phyloP scores from a whole-genome alignment of 1,140 invertebrate genomes.

The Aphelenchoides besseyi region DNA sequence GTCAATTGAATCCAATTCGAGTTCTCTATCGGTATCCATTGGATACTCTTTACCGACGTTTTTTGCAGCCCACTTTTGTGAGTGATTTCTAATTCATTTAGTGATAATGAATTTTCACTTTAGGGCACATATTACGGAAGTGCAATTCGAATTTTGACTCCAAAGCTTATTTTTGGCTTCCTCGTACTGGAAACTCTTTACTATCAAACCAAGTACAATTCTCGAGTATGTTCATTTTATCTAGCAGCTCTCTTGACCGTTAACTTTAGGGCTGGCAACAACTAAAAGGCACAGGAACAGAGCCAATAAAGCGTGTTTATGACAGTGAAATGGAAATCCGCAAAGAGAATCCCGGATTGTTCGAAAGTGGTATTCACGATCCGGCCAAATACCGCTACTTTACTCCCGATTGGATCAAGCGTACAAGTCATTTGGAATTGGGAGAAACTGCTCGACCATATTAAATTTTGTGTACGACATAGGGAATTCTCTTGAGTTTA shows the following conservation, averaged over 20 bases:
- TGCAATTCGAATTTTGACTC: conserved; percentile 46
- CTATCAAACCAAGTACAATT: conserved; percentile 57
- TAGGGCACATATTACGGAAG: conserved; percentile 51
- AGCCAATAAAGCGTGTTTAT: conserved; percentile 9
- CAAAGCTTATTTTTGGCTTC: conserved; percentile 48
- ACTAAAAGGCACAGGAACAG: neutral
- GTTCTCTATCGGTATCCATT: conserved; percentile 55
- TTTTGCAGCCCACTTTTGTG: conserved; percentile 55
- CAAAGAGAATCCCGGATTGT: conserved; percentile 38
- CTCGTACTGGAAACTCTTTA: conserved; percentile 42
- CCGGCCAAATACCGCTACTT: conserved; percentile 43
- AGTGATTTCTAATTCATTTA: neutral
- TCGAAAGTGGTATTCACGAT: conserved; percentile 40
- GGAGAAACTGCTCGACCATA: conserved; percentile 44
- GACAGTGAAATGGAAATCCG: conserved; percentile 31
- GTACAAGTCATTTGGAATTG: conserved; percentile 45
- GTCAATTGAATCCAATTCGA: conserved; percentile 59
- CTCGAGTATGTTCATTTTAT: conserved; percentile 47
- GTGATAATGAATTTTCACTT: conserved; percentile 4
- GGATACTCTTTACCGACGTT: conserved; percentile 56
- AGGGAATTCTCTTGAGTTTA: neutral
- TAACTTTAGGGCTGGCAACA: conserved; percentile 24
- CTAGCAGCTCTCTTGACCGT: neutral
- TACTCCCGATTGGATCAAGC: conserved; percentile 44
- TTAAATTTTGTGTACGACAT: conserved; percentile 14